A percentile compares a stretch with the other conserved stretches of the same genome.
Conservation (phyloP, 2,888 invertebrate genomes). For the Diaprepes abbreviatus region DNA sequence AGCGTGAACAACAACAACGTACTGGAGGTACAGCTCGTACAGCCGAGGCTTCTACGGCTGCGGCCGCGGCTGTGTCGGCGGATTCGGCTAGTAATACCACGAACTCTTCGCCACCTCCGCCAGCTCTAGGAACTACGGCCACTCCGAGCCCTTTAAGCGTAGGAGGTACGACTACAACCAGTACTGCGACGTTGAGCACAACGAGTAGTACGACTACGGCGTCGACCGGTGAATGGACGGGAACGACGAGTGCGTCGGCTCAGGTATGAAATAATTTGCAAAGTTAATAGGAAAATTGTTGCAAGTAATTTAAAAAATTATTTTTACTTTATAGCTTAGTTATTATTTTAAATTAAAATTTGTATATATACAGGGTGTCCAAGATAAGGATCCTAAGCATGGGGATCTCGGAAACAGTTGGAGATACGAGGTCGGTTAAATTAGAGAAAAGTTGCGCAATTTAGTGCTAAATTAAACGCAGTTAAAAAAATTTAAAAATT, state of each 20-base stretch:
- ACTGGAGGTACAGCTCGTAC: conserved; percentile 67
- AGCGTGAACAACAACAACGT: conserved; percentile 82
- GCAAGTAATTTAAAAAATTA: no score
- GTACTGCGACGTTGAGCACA: conserved; percentile 50
- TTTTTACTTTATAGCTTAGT: no score
- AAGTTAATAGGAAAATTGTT: no score
- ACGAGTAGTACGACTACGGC: conserved; percentile 37
- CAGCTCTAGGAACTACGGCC: conserved; percentile 49
- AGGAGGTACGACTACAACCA: conserved; percentile 40
- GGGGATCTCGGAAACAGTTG: no score
- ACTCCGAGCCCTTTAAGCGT: conserved; percentile 36
- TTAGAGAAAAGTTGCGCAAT: no score
- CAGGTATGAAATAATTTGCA: no score
- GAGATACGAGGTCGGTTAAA: no score
- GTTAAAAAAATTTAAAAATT: no score
- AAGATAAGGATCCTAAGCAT: no score
- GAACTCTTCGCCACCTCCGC: conserved; percentile 58
- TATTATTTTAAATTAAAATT: not conserved
- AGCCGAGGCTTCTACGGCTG: conserved; percentile 43
- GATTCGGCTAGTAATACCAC: conserved; percentile 56
- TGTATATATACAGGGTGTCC: no score
- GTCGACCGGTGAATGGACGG: conserved; percentile 36
- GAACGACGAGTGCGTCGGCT: conserved; percentile 52
- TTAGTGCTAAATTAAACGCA: no score
- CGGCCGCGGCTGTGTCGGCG: conserved; percentile 57